Base-by-base conservation (phyloP, 2,888 invertebrate genomes). In the Cylloceria caligata region DNA sequence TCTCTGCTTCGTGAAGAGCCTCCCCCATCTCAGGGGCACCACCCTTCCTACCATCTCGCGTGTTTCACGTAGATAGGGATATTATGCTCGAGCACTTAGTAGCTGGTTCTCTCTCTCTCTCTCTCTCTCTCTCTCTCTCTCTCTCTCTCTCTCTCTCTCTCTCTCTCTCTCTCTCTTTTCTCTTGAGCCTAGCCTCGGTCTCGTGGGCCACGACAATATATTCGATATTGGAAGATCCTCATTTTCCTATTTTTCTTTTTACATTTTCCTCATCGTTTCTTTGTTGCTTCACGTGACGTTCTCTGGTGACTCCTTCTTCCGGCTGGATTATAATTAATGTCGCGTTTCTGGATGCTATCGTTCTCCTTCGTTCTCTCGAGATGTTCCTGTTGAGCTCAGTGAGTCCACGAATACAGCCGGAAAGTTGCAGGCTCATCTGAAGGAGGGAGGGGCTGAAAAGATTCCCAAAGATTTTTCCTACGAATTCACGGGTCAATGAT, bases 61-160 rank as follows among this genome's bases (percentile, higher is more conserved):
- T 77, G 81, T 81, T 81, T 81, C 73, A 69, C 68, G 77, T 77
- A 81, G 81, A 81, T 77, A 81, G 72, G 62, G 73, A 81, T 81
- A 81, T 81, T 81, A 73, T 77, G 49, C 77, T 68, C 47, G 73
- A 69, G 73, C 81, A 81, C 81, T 81, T 77, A 81, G 81, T 30
- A 45, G 16, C 24, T n/a, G n/a, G n/a, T n/a, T 30, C 39, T 76
- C 55, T 57, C 13, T 52, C 47, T 57, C 24, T 34, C 13, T 30
- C 27, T 77, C n/a, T 39, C 47, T 5, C 34, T 36, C 64, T 62
- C n/a, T 30, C 39, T 76, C 55, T 57, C 13, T 52, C 47, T 57
- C 24, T 34, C 13, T 30, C 27, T 77, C n/a, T 39, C 47, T 5
- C 34, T 36, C 64, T 62, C n/a, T n/a, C n/a, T n/a, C n/a, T n/a